Base-by-base conservation (phyloP, 2,797 vertebrate species). In the Numenius phaeopus region DNA sequence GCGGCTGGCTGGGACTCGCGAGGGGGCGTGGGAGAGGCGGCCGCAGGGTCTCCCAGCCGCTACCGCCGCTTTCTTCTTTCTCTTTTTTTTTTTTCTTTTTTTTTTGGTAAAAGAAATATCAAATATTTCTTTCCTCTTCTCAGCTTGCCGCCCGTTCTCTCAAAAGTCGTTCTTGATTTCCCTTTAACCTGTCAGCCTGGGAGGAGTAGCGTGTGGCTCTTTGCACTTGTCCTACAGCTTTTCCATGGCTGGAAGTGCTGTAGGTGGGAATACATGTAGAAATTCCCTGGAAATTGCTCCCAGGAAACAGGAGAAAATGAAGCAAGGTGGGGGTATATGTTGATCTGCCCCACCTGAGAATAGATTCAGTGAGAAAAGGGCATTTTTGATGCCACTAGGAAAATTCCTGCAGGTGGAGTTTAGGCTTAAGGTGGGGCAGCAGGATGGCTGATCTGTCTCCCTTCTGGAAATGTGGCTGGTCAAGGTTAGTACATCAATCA, bases 1-100 rank as follows among this genome's bases (percentile, higher is more conserved):
- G 57, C 5, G 42, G 79, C 76, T 2, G 54, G 32, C 23, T 8
- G 87, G 52, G 79, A 42, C 30, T 59, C 87, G 91, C 76, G 83
- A 91, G 96, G 82, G 91, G 97, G 96, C 95, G 86, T 23, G 82
- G 90, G 90, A 76, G 86, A 83, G 91, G 90, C 90, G 67, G 75
- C 64, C 84, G 76, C 37, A 70, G 92, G 73, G 67, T n/a, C 52
- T 70, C 75, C 79, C 49, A 0, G 85, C 57, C 59, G 21, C 93
- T 46, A 32, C 69, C 49, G 2, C 85, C 14, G 69, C 88, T 78
- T 77, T 50, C 37, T 80, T 17, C 29, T 27, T 9, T 27, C 10
- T n/a, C 8, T 7, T 34, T 10, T 32, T 13, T 72, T 24, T 19
- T 57, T 22, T 57, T 37, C 8, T 37, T 37, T 26, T 24, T 46